Evolutionary conservation across 1,140 invertebrate species (phyloP).

Genomic region (Callitettix versicolor): DNA sequence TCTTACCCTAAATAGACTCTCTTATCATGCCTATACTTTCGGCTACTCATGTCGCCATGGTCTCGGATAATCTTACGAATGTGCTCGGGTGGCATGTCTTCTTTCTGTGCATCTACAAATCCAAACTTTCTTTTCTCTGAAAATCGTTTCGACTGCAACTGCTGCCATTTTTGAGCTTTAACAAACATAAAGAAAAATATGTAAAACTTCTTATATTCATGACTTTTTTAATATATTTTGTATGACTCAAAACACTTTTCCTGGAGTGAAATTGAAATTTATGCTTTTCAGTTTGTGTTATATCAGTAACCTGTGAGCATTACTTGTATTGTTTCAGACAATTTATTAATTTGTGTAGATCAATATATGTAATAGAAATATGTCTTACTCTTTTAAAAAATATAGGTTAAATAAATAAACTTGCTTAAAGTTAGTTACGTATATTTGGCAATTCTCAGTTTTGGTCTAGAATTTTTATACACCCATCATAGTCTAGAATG

Average conservation of each 20-base stretch:
- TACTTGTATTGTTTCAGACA: too few relatives aligned
- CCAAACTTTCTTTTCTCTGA: slow-evolving; percentile 97
- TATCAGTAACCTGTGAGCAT: too few relatives aligned
- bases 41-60: slow-evolving; percentile 98
- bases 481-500: too few relatives aligned
- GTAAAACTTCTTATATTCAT: too few relatives aligned
- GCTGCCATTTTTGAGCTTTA: slow-evolving; percentile 93
- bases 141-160: slow-evolving; percentile 94
- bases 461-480: too few relatives aligned
- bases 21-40: slow-evolving; percentile 98
- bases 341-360: too few relatives aligned
- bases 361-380: too few relatives aligned
- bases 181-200: slow-evolving; percentile 18
- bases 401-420: too few relatives aligned
- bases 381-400: too few relatives aligned
- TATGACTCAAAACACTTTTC: neutral
- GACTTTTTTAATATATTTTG: slow-evolving; percentile 19
- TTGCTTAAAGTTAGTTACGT: too few relatives aligned
- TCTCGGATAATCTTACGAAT: slow-evolving; percentile 97
- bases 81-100: slow-evolving; percentile 99
- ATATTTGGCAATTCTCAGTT: too few relatives aligned
- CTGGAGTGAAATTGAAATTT: neutral
- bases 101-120: slow-evolving; percentile 97
- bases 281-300: neutral
- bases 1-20: slow-evolving; percentile 88